phyloP scores from a whole-genome alignment of 2,113 vertebrate species.

The Microcebus jonahi region DNA sequence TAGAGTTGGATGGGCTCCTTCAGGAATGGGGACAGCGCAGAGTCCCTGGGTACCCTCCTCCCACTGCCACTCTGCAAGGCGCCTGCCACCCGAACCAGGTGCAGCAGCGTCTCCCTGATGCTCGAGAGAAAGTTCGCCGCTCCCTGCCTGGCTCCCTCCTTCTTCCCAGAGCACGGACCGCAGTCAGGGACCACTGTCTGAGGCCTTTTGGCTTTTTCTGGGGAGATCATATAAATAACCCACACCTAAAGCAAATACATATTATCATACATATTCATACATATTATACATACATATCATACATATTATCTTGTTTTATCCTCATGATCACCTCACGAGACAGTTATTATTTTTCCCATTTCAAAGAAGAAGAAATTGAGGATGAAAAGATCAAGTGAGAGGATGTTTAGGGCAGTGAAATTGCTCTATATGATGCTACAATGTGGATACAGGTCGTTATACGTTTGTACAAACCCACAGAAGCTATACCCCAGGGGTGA shows the following conservation, averaged over 20 bases:
- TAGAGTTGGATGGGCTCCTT: not conserved
- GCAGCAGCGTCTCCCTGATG: rapidly evolving
- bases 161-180: rapidly evolving
- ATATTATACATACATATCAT: too few relatives aligned
- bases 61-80: too few relatives aligned
- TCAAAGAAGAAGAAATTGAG: slow-evolving; percentile 10
- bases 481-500: rapidly evolving
- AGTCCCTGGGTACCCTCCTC: not conserved
- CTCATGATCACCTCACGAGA: not conserved
- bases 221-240: not conserved
- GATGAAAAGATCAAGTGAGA: not conserved
- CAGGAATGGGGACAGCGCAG: not conserved
- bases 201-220: not conserved
- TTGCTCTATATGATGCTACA: not conserved
- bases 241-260: not conserved
- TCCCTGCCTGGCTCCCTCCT: not conserved
- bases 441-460: rapidly evolving
- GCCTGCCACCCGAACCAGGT: not conserved
- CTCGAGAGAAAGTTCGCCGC: not conserved
- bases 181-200: rapidly evolving
- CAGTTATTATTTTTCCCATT: not conserved
- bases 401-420: not conserved
- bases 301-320: not conserved
- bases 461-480: too few relatives aligned
- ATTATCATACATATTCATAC: too few relatives aligned